A percentile compares a stretch with the other conserved stretches of the same genome.
These are phyloP conservation scores for Virgularia gustaviana DNA, from an alignment of 92 coral and sea anemone species.

Conservation along the genomic window DNA sequence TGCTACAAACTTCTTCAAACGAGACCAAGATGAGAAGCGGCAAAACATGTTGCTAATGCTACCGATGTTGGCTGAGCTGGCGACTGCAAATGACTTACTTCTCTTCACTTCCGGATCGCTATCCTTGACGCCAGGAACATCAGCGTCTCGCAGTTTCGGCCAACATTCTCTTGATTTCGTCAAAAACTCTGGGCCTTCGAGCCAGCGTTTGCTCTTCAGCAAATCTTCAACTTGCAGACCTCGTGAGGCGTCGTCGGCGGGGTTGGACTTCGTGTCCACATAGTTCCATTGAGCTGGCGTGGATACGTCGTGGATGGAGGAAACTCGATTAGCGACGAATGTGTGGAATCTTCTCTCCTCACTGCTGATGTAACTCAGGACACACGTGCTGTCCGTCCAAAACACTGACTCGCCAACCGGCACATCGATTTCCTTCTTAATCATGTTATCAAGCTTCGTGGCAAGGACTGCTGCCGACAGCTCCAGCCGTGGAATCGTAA, in stretches of 20 bases:
- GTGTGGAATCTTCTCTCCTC: neutral
- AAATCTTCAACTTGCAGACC: neutral
- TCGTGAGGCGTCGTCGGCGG: neutral
- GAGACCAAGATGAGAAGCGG: neutral
- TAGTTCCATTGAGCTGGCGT: neutral
- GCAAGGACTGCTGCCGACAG: neutral
- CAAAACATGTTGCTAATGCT: neutral
- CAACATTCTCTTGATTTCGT: neutral
- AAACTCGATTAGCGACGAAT: neutral
- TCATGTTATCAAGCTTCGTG: neutral
- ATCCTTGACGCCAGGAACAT: no score
- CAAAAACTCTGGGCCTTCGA: neutral
- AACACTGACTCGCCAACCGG: neutral
- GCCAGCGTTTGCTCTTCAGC: neutral
- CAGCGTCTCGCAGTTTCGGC: neutral
- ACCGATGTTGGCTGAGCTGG: neutral
- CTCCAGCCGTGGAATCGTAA: neutral
- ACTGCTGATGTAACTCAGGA: neutral
- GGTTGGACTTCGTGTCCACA: neutral
- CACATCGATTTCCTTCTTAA: neutral
- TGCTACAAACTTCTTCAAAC: constrained; percentile 5
- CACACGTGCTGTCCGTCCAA: neutral
- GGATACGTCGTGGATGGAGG: neutral
- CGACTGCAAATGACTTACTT: neutral
- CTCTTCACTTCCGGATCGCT: no score